phyloP scores from a whole-genome alignment of 1,140 invertebrate species.

The Ganaspis sp. region DNA sequence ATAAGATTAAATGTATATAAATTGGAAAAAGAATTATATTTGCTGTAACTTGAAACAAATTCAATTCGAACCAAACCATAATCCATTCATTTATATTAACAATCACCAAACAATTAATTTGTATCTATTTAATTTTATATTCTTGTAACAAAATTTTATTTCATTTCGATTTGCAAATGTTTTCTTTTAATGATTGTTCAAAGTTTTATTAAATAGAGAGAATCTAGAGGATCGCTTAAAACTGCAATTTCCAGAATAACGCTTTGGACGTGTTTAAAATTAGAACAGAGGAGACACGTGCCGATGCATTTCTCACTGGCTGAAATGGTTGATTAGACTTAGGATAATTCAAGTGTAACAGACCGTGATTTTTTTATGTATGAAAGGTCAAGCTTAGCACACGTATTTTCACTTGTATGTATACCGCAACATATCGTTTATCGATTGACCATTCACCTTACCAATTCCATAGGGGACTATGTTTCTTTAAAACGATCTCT shows the following conservation, averaged over 20 bases:
- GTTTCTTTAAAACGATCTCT: not conserved
- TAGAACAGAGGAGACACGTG: conserved; percentile 40
- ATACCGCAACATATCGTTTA: not conserved
- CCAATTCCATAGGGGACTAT: not conserved
- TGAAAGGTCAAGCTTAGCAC: conserved; percentile 49
- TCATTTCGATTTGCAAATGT: no score
- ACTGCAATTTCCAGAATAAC: not conserved
- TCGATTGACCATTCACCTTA: conserved; percentile 2
- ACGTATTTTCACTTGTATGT: not conserved
- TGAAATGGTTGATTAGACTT: conserved; percentile 46
- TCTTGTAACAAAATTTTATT: no score
- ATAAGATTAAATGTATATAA: no score
- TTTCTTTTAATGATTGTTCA: no score
- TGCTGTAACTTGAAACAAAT: no score
- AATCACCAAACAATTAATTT: no score
- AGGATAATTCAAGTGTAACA: conserved; percentile 43
- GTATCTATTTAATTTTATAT: no score
- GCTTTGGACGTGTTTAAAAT: not conserved
- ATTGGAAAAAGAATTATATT: no score
- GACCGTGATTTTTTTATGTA: conserved; percentile 43
- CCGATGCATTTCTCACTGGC: conserved; percentile 33
- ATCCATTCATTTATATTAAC: no score
- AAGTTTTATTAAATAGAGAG: no score
- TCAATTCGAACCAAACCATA: no score
- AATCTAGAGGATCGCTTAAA: not conserved